These are phyloP conservation scores for Okapia johnstoni DNA, from an alignment of 2,113 vertebrate genomes.

Conservation along the genomic window DNA sequence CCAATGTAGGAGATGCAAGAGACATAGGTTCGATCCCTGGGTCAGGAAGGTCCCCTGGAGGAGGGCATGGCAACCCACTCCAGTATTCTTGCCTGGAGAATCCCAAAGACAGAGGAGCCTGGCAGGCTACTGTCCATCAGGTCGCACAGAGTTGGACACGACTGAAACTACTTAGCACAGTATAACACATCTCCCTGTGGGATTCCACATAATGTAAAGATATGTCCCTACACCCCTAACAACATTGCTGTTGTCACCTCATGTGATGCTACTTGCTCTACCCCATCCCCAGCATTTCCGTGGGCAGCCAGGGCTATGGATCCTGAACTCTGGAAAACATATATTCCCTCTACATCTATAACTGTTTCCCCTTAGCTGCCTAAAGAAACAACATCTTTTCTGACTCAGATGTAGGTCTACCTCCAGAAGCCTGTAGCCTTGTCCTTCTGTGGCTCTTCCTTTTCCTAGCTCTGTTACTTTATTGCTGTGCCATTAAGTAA, in stretches of 20 bases:
- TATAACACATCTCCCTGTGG: background rate
- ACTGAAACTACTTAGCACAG: background rate
- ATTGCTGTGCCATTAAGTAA: background rate
- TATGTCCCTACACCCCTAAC: background rate
- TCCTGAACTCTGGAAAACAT: background rate
- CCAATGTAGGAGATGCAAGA: background rate
- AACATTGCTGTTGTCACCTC: too few relatives aligned
- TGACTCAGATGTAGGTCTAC: background rate
- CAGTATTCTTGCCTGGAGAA: background rate
- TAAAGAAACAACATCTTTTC: background rate
- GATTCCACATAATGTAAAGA: background rate
- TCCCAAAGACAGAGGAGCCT: background rate
- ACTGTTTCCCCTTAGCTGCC: background rate
- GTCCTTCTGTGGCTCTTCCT: background rate
- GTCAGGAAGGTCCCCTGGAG: background rate
- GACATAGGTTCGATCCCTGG: background rate
- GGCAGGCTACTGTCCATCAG: background rate
- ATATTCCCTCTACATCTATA: background rate
- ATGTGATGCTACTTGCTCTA: fast-evolving
- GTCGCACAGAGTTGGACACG: background rate
- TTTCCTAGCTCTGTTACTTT: background rate
- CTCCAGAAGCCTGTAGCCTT: background rate
- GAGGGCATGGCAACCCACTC: background rate
- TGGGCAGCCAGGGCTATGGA: fast-evolving
- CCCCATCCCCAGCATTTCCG: background rate